Evolutionary conservation across 2,888 invertebrate species (phyloP).

Genomic region (Tetropium fuscum): DNA sequence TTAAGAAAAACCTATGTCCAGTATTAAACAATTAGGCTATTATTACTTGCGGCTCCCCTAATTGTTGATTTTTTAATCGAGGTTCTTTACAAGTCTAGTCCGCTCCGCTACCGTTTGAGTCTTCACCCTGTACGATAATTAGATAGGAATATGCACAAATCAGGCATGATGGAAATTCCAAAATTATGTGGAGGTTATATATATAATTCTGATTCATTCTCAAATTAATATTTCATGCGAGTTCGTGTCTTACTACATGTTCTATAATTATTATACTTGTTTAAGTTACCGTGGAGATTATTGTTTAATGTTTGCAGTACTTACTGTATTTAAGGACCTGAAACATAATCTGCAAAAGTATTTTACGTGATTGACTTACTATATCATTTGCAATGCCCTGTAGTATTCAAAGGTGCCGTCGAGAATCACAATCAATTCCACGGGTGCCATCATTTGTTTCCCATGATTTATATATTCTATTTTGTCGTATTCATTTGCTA

Average conservation of each 20-base stretch:
- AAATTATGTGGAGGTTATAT: slow-evolving; percentile 19
- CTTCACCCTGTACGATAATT: background rate
- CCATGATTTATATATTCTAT: slow-evolving; percentile 45
- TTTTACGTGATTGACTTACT: slow-evolving; percentile 63
- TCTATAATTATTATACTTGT: slow-evolving; percentile 17
- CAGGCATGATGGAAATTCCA: slow-evolving; percentile 16
- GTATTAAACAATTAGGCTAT: no score
- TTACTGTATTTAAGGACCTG: background rate
- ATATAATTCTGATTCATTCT: slow-evolving; percentile 26
- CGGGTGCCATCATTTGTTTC: slow-evolving; percentile 60
- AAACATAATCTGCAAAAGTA: background rate
- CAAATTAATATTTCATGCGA: slow-evolving; percentile 18
- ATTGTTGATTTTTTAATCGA: background rate
- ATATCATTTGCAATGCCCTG: slow-evolving; percentile 70
- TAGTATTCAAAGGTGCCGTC: slow-evolving; percentile 72
- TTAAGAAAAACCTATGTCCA: no score
- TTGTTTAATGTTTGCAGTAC: background rate
- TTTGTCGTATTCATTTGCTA: slow-evolving; percentile 49
- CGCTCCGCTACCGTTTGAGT: background rate
- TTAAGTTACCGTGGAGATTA: slow-evolving; percentile 20
- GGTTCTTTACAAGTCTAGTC: background rate
- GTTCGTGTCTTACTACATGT: slow-evolving; percentile 7
- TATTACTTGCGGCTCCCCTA: no score
- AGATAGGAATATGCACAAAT: slow-evolving; percentile 9
- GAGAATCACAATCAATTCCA: slow-evolving; percentile 71